These are phyloP conservation scores for Lophotis ruficrista DNA, from an alignment of 2,113 vertebrate genomes.

Conservation along the genomic window DNA sequence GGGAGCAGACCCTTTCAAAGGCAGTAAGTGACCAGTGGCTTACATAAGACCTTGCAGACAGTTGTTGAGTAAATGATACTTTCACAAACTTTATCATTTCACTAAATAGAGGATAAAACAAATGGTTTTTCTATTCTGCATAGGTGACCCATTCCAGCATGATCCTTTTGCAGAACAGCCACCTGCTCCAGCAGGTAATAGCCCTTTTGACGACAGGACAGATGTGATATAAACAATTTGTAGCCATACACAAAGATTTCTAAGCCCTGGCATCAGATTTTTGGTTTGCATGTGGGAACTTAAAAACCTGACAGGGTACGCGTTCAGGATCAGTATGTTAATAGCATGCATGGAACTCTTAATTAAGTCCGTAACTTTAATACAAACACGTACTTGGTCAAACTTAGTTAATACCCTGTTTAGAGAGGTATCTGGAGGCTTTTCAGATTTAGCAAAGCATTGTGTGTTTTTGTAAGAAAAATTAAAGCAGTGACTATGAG, in stretches of 20 bases:
- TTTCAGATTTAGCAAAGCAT: background rate
- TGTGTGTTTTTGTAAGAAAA: background rate
- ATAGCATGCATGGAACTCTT: background rate
- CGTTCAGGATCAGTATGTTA: background rate
- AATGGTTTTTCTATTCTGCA: background rate
- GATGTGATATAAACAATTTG: background rate
- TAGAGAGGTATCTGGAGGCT: background rate
- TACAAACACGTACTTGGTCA: background rate
- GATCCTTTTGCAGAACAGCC: constrained; percentile 91
- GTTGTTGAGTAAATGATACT: background rate
- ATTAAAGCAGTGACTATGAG: background rate
- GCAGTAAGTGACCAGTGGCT: constrained; percentile 43
- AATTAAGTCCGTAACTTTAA: background rate
- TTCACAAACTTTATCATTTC: background rate
- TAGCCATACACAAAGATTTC: background rate
- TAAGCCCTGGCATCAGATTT: background rate
- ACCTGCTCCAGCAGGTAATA: constrained; percentile 82
- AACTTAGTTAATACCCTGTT: background rate
- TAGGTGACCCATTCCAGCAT: constrained; percentile 92
- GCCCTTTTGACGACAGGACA: background rate
- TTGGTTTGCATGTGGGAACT: background rate
- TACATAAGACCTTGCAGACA: background rate
- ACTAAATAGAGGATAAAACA: background rate
- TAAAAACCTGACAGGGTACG: background rate
- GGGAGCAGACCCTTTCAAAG: constrained; percentile 83